Base-by-base conservation (phyloP, 1,140 invertebrate species). In the Parapsyche elsis region DNA sequence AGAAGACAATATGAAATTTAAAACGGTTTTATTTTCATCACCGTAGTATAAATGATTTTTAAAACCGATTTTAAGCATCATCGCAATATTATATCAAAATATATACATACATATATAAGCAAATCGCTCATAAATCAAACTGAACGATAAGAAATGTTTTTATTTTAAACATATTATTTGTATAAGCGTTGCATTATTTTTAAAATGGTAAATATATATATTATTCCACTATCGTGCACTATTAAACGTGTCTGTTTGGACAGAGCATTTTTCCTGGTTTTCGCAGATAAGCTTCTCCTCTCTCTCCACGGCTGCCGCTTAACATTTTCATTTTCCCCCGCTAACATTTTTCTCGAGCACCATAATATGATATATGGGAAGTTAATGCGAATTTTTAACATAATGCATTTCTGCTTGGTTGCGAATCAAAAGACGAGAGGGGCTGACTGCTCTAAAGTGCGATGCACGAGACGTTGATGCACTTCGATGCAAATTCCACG, bases 371-470 rank as follows among this genome's bases (percentile, higher is more conserved):
- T 67, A 67, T 26, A 67, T 67, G 24, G 2, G 64, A 67, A 26
- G 64, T 23, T 12, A 67, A 67, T 67, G 64, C 24, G 64, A 67
- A 67, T 67, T 67, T 67, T 67, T 26, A 67, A 67, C 64, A 67
- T 67, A 67, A 67, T 67, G 64, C 64, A 67, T 23, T 67, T 67
- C 64, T 67, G 64, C 64, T 24, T 67, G 64, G n/a, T 12, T n/a
- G 64, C 21, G 10, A 67, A 30, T 67, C 64, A 67, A 24, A 67
- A 67, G 24, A n/a, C 23, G 30, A 38, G 1, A n/a, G n/a, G n/a
- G n/a, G 2, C 7, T 38, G 30, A 38, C 30, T 38, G 30, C 30
- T 7, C 2, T 7, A 38, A 7, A 38, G 30, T 7, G 30, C 30
- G 30, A 38, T 38, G 30, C 30, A 38, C 30, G 7, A 1, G 30